A percentile compares a stretch with the other conserved stretches of the same genome.
These are phyloP conservation scores for Xestia sexstrigata DNA, from an alignment of 2,888 invertebrate genomes.

Conservation along the genomic window DNA sequence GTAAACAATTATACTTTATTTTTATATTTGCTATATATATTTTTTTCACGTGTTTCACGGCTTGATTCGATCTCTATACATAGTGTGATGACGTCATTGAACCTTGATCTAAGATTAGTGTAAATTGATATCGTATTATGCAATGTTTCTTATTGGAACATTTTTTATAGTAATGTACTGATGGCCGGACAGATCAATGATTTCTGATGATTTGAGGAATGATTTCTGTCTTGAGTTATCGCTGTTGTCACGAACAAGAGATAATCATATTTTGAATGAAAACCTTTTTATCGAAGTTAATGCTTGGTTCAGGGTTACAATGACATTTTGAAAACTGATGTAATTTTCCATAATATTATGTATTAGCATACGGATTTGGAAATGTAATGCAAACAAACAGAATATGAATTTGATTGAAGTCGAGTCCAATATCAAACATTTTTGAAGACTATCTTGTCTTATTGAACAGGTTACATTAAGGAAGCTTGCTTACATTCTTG, in stretches of 20 bases:
- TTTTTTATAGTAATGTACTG: conserved; percentile 50
- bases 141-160: conserved; percentile 62
- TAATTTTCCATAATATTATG: conserved; percentile 40
- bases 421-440: not conserved
- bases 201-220: conserved; percentile 56
- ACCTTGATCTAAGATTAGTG: conserved; percentile 68
- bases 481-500: conserved; percentile 16
- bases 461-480: conserved; percentile 45
- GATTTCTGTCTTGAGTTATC: conserved; percentile 45
- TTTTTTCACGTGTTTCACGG: conserved; percentile 58
- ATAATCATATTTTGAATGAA: conserved; percentile 49
- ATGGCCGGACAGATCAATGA: conserved; percentile 54
- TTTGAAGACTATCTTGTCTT: conserved; percentile 12
- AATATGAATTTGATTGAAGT: conserved; percentile 1
- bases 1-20: conserved; percentile 65
- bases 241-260: conserved; percentile 48
- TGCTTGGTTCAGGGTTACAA: conserved; percentile 48
- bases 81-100: conserved; percentile 64
- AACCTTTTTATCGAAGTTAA: conserved; percentile 47
- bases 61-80: conserved; percentile 60
- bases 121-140: conserved; percentile 67
- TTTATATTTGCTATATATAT: conserved; percentile 63
- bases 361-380: conserved; percentile 32
- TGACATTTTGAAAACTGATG: conserved; percentile 59
- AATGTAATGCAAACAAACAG: not conserved